These are phyloP conservation scores for Todiramphus saurophagus DNA, from an alignment of 2,113 vertebrate species.

Conservation along the genomic window DNA sequence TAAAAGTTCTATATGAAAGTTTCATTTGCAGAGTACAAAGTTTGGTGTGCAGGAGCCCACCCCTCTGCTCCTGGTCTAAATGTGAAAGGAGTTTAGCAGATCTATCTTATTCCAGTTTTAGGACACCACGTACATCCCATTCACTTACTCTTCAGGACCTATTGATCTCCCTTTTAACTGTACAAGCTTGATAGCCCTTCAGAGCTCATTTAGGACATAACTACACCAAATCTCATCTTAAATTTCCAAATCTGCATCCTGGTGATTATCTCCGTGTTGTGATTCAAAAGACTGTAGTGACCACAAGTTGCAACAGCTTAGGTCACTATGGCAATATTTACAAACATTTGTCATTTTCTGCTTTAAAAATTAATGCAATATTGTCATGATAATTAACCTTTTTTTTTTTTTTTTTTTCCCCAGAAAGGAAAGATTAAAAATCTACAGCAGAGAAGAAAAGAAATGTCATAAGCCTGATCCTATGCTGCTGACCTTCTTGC, in stretches of 20 bases:
- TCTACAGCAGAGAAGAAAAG: neutral
- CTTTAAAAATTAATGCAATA: neutral
- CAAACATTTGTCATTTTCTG: neutral
- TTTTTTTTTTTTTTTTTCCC: neutral
- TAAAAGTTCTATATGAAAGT: fast-evolving
- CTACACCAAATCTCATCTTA: neutral
- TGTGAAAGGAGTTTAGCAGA: neutral
- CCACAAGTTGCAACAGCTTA: neutral
- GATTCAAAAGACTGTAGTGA: neutral
- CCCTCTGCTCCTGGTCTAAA: fast-evolving
- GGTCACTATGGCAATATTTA: neutral
- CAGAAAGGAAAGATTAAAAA: neutral
- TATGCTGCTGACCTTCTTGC: neutral
- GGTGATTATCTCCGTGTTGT: fast-evolving
- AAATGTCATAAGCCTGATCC: neutral
- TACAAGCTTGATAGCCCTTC: neutral
- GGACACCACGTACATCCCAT: fast-evolving
- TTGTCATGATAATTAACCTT: neutral
- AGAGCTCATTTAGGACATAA: neutral
- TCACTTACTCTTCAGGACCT: neutral
- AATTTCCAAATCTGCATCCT: neutral
- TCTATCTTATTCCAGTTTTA: neutral
- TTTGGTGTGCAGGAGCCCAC: neutral
- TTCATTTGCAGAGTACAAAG: neutral
- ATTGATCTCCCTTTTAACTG: too few species aligned